Conservation (phyloP, 2,113 vertebrate species). For the Cephalopholis sonnerati region DNA sequence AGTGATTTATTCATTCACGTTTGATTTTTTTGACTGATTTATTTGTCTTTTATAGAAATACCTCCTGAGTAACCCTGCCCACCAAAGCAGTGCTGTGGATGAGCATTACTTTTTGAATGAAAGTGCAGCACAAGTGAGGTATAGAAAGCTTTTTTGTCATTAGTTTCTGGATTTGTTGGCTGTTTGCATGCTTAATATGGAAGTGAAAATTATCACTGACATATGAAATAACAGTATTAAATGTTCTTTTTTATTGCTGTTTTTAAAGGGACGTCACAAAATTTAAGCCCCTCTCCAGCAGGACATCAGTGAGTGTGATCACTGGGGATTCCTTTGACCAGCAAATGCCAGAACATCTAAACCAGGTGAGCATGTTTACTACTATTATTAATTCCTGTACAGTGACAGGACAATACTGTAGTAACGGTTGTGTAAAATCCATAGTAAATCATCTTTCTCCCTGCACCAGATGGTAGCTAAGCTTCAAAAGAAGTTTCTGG, state of each 20-base stretch:
- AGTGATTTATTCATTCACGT: neutral
- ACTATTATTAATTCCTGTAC: slow-evolving; percentile 9
- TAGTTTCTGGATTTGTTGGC: neutral
- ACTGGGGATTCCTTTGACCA: slow-evolving; percentile 84
- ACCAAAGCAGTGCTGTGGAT: slow-evolving; percentile 86
- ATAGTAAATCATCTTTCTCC: slow-evolving; percentile 47
- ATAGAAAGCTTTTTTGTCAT: slow-evolving; percentile 15
- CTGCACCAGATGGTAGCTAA: slow-evolving; percentile 82
- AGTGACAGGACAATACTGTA: slow-evolving; percentile 42
- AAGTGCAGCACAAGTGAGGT: slow-evolving; percentile 87
- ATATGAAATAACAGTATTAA: neutral
- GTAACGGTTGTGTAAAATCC: slow-evolving; percentile 29
- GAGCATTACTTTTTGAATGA: slow-evolving; percentile 89
- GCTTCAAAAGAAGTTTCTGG: slow-evolving; percentile 85
- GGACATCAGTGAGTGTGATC: slow-evolving; percentile 83
- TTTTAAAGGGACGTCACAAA: slow-evolving; percentile 82
- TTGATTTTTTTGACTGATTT: neutral
- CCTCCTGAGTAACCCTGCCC: slow-evolving; percentile 85
- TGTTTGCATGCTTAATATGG: neutral
- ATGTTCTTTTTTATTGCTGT: neutral
- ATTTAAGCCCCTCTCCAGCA: slow-evolving; percentile 84
- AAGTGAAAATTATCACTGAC: neutral
- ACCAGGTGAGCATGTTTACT: slow-evolving; percentile 77
- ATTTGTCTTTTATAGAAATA: slow-evolving; percentile 79
- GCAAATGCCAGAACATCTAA: slow-evolving; percentile 82